Evolutionary conservation across 1,140 invertebrate species (phyloP), one percentile per base, ranked within the genome.

Genomic region (Sinella curviseta): DNA sequence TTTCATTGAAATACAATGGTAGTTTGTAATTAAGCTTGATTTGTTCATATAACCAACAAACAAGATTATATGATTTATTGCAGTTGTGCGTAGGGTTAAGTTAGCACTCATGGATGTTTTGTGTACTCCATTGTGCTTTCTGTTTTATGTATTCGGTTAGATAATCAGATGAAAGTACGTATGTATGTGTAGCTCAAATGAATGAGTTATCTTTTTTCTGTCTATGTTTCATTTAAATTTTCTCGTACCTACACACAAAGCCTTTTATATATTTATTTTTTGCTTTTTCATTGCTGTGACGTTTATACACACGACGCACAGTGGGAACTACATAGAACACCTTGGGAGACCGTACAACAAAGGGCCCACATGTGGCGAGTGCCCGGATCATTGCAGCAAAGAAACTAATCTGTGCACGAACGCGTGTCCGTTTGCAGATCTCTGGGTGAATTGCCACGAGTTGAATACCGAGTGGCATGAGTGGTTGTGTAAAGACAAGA

Each of bases 391-490:
- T 77, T 94, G 93, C 85, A 84, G 88, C 80, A 85, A 85, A 74
- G 85, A 88, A 14, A 90, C 88, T 31, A 90, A 90, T 84, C 89
- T 95, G 0, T 94, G 94, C 86, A 92, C 90, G 28, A 95, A 94
- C 88, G 85, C 90, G 0, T 95, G 93, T 85, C 88, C 89, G 14
- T 89, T 89, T 76, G 90, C 89, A 34, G 93, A 94, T 85, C 86
- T 90, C 20, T 94, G 90, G 90, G 89, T 90, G 39, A 94, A 95
- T 86, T 95, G 93, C 84, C 87, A 87, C 54, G 88, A 93, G 74
- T 87, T 94, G 16, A 86, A 89, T 73, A 84, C 85, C 55, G 88
- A 88, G 20, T 90, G 89, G 85, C 88, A 89, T 0, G 83, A 85
- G 14, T 93, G 92, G 92, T 86, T 93, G 1, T 93, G 92, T 84